These are phyloP conservation scores for Acipenser ruthenus DNA, from an alignment of 2,797 vertebrate genomes.

Conservation along the genomic window DNA sequence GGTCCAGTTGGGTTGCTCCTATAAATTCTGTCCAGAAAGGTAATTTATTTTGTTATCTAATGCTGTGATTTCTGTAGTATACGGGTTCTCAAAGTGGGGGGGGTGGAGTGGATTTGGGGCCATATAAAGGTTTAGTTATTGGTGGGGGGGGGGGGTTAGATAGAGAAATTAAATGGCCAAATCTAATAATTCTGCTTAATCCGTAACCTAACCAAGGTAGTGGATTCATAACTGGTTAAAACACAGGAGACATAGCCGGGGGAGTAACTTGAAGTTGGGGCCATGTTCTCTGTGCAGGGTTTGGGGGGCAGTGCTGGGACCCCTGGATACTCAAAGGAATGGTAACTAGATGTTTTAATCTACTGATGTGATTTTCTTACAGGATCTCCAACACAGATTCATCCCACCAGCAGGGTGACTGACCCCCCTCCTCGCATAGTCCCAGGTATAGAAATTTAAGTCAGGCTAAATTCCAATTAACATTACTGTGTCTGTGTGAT, in stretches of 20 bases:
- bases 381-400: constrained; percentile 61
- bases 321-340: too few relatives aligned
- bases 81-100: too few relatives aligned
- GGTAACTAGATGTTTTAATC: neutral
- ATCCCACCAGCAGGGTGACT: constrained; percentile 53
- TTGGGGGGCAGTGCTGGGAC: too few relatives aligned
- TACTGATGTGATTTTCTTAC: neutral
- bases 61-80: too few relatives aligned
- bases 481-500: neutral
- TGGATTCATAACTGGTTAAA: too few relatives aligned
- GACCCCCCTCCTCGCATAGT: constrained; percentile 48
- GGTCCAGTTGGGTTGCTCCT: constrained; percentile 61
- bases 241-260: neutral
- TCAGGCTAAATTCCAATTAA: neutral
- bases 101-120: too few relatives aligned
- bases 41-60: constrained; percentile 21
- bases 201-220: too few relatives aligned
- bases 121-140: neutral
- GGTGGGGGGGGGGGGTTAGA: too few relatives aligned
- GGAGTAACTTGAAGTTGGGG: neutral
- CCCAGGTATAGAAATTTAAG: constrained; percentile 42
- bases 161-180: neutral
- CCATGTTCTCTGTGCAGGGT: too few relatives aligned
- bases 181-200: neutral
- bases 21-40: constrained; percentile 58